Evolutionary conservation across 1,140 invertebrate species (phyloP).

Genomic region (Spodoptera frugiperda): DNA sequence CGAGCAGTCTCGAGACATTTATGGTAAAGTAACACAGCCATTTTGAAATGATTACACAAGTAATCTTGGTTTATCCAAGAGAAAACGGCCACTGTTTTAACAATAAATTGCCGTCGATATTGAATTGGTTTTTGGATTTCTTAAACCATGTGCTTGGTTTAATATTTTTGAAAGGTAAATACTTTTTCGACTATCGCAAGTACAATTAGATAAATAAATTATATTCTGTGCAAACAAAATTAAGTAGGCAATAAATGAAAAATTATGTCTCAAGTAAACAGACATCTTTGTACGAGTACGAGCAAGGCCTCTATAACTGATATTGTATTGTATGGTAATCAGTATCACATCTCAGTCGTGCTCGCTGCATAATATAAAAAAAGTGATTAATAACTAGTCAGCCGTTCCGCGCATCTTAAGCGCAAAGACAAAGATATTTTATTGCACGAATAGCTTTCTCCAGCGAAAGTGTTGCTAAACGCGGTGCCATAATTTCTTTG

Average conservation of each 20-base stretch:
- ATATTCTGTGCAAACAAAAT: too few relatives aligned
- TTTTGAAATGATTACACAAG: slow-evolving; percentile 40
- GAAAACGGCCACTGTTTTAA: slow-evolving; percentile 1
- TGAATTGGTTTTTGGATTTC: neutral
- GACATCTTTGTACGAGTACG: neutral
- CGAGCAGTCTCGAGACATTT: slow-evolving; percentile 15
- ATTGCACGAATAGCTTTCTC: slow-evolving; percentile 82
- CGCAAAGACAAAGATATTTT: slow-evolving; percentile 78
- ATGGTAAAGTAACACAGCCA: slow-evolving; percentile 28
- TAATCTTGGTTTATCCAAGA: slow-evolving; percentile 6
- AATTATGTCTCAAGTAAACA: neutral
- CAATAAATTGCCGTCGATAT: neutral
- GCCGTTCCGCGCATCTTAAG: slow-evolving; percentile 56
- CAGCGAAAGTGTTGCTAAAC: slow-evolving; percentile 82
- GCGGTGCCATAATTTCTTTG: slow-evolving; percentile 66
- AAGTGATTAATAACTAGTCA: slow-evolving; percentile 59
- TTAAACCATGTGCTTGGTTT: neutral
- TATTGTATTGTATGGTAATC: slow-evolving; percentile 44
- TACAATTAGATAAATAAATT: too few relatives aligned
- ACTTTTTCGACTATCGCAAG: too few relatives aligned
- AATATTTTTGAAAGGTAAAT: neutral
- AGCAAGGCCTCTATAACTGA: slow-evolving; percentile 4
- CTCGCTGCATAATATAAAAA: slow-evolving; percentile 11
- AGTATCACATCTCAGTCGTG: slow-evolving; percentile 9
- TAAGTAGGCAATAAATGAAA: too few relatives aligned